These are phyloP conservation scores for Muntiacus reevesi DNA, from an alignment of 2,113 vertebrate genomes.

Conservation along the genomic window DNA sequence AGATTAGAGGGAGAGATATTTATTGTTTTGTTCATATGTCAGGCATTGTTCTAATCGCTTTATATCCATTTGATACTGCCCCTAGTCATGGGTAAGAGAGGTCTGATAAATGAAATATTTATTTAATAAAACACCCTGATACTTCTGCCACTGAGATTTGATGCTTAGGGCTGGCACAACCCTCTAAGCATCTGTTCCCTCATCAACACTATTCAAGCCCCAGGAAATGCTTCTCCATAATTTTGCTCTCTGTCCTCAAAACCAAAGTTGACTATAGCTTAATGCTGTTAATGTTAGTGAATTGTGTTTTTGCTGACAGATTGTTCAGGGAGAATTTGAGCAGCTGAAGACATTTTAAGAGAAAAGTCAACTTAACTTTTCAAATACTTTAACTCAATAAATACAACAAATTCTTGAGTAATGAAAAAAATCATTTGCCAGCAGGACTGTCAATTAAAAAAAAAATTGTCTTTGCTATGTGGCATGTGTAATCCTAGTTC, in stretches of 20 bases:
- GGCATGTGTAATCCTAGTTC: too few species aligned
- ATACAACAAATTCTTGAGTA: background rate
- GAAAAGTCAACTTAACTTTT: background rate
- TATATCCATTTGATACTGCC: background rate
- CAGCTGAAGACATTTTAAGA: accelerated
- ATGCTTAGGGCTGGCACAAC: background rate
- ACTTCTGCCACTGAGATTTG: accelerated
- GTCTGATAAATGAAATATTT: background rate
- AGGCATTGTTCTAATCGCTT: background rate
- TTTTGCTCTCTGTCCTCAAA: background rate
- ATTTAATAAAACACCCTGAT: accelerated
- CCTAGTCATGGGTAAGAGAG: background rate
- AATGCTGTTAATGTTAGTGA: background rate
- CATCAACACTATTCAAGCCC: too few species aligned
- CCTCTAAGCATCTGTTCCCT: background rate
- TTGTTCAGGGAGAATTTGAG: background rate
- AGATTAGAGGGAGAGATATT: background rate
- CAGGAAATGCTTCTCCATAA: background rate
- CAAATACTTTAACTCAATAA: background rate
- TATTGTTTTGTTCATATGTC: accelerated
- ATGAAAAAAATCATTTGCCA: background rate
- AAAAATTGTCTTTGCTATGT: too few species aligned
- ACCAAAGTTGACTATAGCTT: accelerated
- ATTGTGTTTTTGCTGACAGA: background rate
- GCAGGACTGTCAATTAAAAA: background rate